A percentile compares a stretch with the other conserved stretches of the same genome.
These are phyloP conservation scores for Eristalis pertinax DNA, from an alignment of 2,888 invertebrate genomes.

Conservation along the genomic window DNA sequence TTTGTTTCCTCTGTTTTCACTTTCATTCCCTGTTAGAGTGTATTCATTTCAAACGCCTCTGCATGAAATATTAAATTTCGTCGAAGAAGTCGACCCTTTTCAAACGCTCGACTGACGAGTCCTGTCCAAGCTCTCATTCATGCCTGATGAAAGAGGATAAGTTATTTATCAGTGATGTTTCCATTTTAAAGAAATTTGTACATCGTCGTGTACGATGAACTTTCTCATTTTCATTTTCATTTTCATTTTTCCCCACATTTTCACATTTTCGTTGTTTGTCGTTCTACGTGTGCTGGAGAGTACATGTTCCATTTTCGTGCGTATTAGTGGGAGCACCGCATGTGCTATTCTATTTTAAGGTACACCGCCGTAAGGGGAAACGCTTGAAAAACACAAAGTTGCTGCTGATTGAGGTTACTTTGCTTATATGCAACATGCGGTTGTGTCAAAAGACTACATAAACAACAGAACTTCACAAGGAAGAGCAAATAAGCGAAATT, in stretches of 20 bases:
- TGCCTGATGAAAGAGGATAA: constrained; percentile 23
- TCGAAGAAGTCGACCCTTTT: constrained; percentile 30
- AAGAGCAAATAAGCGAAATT: neutral
- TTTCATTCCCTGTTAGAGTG: neutral
- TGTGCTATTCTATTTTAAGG: constrained; percentile 28
- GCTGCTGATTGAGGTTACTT: constrained; percentile 55
- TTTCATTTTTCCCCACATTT: too few species aligned
- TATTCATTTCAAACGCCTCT: constrained; percentile 12
- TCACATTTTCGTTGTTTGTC: too few species aligned
- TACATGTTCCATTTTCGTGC: constrained; percentile 10
- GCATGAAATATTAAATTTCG: constrained; percentile 38
- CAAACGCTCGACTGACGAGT: constrained; percentile 4
- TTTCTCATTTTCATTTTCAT: neutral
- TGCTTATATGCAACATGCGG: constrained; percentile 38
- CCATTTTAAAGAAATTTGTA: neutral
- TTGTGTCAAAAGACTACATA: constrained; percentile 11
- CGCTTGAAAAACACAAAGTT: constrained; percentile 46
- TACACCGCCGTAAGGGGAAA: constrained; percentile 16
- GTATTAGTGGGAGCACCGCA: constrained; percentile 16
- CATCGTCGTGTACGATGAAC: neutral
- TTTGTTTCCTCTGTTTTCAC: neutral
- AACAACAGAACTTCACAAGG: neutral
- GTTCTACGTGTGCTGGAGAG: constrained; percentile 15
- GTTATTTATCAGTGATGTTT: constrained; percentile 17
- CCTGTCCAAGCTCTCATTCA: constrained; percentile 25